A percentile compares a stretch with the other conserved stretches of the same genome.
phyloP scores from a whole-genome alignment of 2,113 vertebrate genomes.

The Cyrtonyx montezumae region DNA sequence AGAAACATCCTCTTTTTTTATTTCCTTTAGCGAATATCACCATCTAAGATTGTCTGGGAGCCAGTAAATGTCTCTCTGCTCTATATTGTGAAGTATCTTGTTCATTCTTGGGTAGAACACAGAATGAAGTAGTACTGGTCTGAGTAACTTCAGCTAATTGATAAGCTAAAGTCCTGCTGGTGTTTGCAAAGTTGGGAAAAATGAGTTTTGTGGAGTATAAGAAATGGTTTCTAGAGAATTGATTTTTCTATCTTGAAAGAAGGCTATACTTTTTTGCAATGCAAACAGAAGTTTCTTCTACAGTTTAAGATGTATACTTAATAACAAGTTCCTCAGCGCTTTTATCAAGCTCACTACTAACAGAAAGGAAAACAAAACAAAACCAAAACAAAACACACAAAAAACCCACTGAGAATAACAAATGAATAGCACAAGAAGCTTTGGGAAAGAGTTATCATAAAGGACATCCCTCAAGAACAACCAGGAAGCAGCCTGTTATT shows the following conservation, averaged over 20 bases:
- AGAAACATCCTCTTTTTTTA: neutral
- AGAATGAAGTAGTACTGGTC: neutral
- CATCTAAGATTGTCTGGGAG: neutral
- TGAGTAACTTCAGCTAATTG: neutral
- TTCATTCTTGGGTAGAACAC: neutral
- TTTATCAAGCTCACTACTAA: conserved; percentile 53
- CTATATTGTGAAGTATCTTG: neutral
- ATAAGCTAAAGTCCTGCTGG: neutral
- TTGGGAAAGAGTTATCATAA: neutral
- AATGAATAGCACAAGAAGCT: conserved; percentile 28
- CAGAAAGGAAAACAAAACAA: conserved; percentile 53
- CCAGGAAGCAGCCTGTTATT: neutral
- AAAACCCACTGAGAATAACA: neutral
- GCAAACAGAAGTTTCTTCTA: conserved; percentile 9
- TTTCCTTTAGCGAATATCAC: neutral
- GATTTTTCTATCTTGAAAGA: conserved; percentile 22
- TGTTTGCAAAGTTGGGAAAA: neutral
- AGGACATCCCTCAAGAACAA: neutral
- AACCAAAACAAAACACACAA: neutral
- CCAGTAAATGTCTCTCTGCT: neutral
- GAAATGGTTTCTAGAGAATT: neutral
- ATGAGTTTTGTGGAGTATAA: neutral
- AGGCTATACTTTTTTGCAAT: neutral
- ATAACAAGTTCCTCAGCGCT: neutral
- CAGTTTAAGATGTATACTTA: neutral